Base-by-base conservation (phyloP, 2,888 invertebrate species). In the Lochmaea crataegi region DNA sequence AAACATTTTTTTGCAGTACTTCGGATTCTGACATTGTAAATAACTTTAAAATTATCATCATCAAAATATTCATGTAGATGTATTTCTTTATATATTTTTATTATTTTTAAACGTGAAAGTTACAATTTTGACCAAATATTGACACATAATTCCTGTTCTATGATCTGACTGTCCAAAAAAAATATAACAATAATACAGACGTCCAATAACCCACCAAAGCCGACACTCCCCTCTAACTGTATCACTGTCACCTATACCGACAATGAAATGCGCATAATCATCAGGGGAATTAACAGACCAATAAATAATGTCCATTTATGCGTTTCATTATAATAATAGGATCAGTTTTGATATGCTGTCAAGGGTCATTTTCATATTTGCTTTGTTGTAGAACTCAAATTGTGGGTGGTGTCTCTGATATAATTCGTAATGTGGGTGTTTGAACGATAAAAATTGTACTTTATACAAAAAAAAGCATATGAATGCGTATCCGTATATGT, bases 171-270 rank as follows among this genome's bases (percentile, higher is more conserved):
- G 60, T 26, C 71, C 58, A 73, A 65, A 69, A 73, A 65, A 69
- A 73, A 42, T 56, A 18, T 42, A 66, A 68, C 60, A 58, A 71
- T 51, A 71, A 70, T 66, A 66, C 32, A 45, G 32, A 38, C 45
- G 65, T 71, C 65, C 58, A 60, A 18, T 56, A 45, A 56, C 16
- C 16, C 56, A 58, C 26, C 26, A 32, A 58, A 63, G 51, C 45
- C 7, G 72, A 68, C 75, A 73, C 75, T 73, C 75, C 75, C 71
- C 58, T 71, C 57, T 64, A 71, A 75, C 68, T 68, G 66, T 75
- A 73, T 66, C 66, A 65, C 32, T 58, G 57, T 71, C 71, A 68
- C 41, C 41, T 60, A 68, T 48, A n/a, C n/a, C 14, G 32, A 16
- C 61, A 14, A 32, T 41, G 12, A 65, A 71, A 57, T 51, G 48